These are phyloP conservation scores for Budorcas taxicolor DNA, from an alignment of 2,113 vertebrate genomes.

Conservation along the genomic window DNA sequence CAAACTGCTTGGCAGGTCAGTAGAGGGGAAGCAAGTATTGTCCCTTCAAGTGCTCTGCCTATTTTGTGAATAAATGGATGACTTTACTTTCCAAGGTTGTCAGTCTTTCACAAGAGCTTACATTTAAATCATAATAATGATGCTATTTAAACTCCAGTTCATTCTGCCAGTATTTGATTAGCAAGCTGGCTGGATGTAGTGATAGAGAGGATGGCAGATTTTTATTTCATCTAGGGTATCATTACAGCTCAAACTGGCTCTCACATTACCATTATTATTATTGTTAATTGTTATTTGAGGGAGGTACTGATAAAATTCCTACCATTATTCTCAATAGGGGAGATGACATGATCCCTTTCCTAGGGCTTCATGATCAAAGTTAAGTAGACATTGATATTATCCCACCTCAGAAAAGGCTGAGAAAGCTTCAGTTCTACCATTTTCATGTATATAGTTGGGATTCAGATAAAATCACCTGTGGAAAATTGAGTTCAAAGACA, in stretches of 20 bases:
- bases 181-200: constrained; percentile 53
- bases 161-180: constrained; percentile 72
- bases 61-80: constrained; percentile 59
- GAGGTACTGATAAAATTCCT: neutral
- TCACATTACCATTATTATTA: constrained; percentile 59
- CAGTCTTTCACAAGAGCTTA: constrained; percentile 61
- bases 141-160: constrained; percentile 49
- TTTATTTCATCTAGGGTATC: constrained; percentile 60
- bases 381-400: constrained; percentile 18
- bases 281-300: constrained; percentile 49
- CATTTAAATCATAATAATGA: constrained; percentile 68
- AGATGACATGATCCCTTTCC: constrained; percentile 7
- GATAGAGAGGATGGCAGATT: constrained; percentile 47
- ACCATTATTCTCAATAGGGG: constrained; percentile 15
- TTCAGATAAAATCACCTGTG: neutral
- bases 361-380: neutral
- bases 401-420: neutral
- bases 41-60: constrained; percentile 4
- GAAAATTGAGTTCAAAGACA: neutral
- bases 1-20: constrained; percentile 48
- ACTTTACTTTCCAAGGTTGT: constrained; percentile 63
- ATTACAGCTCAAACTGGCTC: constrained; percentile 54
- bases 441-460: neutral
- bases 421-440: neutral
- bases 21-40: constrained; percentile 8